Percentiles rank a stretch among this genome's conserved stretches.
These are phyloP conservation scores for Adelognathus sp. DNA, from an alignment of 2,888 invertebrate species.

Conservation along the genomic window DNA sequence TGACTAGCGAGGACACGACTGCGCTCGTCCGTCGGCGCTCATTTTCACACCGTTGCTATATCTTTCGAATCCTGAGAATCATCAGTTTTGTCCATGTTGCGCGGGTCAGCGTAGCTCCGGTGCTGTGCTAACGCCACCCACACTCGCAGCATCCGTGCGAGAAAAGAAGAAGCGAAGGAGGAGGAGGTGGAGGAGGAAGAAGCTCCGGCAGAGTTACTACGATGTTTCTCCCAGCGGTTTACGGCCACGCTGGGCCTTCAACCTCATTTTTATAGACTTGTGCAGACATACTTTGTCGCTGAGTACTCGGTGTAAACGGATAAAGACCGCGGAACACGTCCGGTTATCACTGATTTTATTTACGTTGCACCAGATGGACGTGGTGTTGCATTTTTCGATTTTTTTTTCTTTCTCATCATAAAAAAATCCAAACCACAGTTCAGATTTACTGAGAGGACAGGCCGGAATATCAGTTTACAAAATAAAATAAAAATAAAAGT, in stretches of 20 bases:
- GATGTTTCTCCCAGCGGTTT: constrained; percentile 63
- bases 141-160: constrained; percentile 54
- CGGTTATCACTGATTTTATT: constrained; percentile 37
- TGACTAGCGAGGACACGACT: neutral
- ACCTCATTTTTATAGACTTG: constrained; percentile 73
- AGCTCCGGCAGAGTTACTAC: constrained; percentile 61
- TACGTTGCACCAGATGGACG: neutral
- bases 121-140: constrained; percentile 65
- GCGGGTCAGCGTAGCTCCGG: constrained; percentile 66
- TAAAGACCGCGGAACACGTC: constrained; percentile 47
- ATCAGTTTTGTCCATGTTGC: constrained; percentile 58
- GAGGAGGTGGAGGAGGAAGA: constrained; percentile 8
- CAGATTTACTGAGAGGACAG: too few species aligned
- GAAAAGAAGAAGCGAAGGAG: constrained; percentile 28
- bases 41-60: neutral
- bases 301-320: constrained; percentile 44
- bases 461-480: too few species aligned
- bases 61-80: neutral
- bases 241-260: constrained; percentile 70
- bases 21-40: too few species aligned
- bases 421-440: neutral
- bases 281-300: constrained; percentile 39
- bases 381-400: neutral
- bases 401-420: neutral
- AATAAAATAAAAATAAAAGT: too few species aligned